phyloP scores from a whole-genome alignment of 1,140 invertebrate species.

The Drosophila parvula region DNA sequence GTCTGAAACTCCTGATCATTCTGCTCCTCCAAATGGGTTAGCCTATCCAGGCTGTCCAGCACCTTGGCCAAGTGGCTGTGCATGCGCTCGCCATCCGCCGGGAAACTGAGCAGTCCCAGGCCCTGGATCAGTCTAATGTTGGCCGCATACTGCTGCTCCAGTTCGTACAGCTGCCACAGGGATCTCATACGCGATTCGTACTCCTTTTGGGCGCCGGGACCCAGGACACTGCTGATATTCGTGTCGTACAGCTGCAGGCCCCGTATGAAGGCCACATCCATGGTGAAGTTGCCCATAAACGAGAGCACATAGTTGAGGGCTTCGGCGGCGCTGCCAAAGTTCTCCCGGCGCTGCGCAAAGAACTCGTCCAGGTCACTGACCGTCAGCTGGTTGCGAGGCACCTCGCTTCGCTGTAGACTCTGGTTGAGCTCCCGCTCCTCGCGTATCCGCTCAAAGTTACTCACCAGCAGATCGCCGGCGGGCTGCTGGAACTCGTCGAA shows the following conservation, averaged over 20 bases:
- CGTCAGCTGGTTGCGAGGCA: constrained; percentile 67
- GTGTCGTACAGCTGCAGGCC: constrained; percentile 67
- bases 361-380: constrained; percentile 75
- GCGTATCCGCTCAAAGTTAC: constrained; percentile 74
- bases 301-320: constrained; percentile 55
- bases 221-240: constrained; percentile 61
- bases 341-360: constrained; percentile 53
- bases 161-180: constrained; percentile 71
- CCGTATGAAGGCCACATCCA: constrained; percentile 75
- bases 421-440: constrained; percentile 65
- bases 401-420: constrained; percentile 27
- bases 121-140: constrained; percentile 56
- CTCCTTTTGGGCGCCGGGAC: constrained; percentile 64
- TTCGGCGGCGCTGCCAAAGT: constrained; percentile 47
- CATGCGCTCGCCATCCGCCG: constrained; percentile 35
- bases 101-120: constrained; percentile 51
- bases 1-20: neutral
- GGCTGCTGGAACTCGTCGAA: constrained; percentile 76
- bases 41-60: constrained; percentile 43
- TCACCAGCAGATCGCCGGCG: constrained; percentile 63
- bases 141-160: constrained; percentile 65
- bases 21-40: neutral
- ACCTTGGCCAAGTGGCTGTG: constrained; percentile 48
- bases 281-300: constrained; percentile 74
- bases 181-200: constrained; percentile 70